A percentile compares a stretch with the other conserved stretches of the same genome.
Evolutionary conservation across 2,888 invertebrate species (phyloP).

Genomic region (Isoperla grammatica): DNA sequence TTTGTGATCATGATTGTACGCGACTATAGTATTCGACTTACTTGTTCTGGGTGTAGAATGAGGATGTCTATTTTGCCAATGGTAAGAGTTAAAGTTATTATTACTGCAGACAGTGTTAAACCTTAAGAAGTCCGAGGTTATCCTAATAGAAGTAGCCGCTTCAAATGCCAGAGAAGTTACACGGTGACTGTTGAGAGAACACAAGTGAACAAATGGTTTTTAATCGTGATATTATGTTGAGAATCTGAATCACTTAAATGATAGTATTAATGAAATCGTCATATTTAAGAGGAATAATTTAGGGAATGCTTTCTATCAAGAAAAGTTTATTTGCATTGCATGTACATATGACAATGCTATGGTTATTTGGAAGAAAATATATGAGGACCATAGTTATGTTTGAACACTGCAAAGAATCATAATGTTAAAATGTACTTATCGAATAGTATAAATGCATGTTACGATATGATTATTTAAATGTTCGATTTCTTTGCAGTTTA

Average conservation of each 20-base stretch:
- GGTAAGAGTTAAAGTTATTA: not conserved
- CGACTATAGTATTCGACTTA: not conserved
- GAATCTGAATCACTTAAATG: not conserved
- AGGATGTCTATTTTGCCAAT: not conserved
- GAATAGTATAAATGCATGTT: too few species aligned
- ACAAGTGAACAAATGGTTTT: not conserved
- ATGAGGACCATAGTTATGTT: too few species aligned
- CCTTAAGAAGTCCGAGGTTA: conserved; percentile 1
- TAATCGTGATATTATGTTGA: not conserved
- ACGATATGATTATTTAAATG: too few species aligned
- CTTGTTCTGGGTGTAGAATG: not conserved
- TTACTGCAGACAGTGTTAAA: conserved; percentile 2
- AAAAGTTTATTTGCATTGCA: too few species aligned
- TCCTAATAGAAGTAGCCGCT: conserved; percentile 7
- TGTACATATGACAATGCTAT: too few species aligned
- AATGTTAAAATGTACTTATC: too few species aligned
- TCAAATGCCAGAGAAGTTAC: not conserved
- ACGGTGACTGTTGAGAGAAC: not conserved
- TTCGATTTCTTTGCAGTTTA: too few species aligned
- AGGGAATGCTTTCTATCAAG: too few species aligned
- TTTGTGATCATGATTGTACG: conserved; percentile 25
- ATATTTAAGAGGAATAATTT: too few species aligned
- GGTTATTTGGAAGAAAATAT: too few species aligned
- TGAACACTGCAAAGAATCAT: too few species aligned
- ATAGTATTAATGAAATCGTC: not conserved